Percentiles rank a stretch among this genome's conserved stretches.
phyloP scores from a whole-genome alignment of 1,140 invertebrate species.

The Bactericera cockerelli region DNA sequence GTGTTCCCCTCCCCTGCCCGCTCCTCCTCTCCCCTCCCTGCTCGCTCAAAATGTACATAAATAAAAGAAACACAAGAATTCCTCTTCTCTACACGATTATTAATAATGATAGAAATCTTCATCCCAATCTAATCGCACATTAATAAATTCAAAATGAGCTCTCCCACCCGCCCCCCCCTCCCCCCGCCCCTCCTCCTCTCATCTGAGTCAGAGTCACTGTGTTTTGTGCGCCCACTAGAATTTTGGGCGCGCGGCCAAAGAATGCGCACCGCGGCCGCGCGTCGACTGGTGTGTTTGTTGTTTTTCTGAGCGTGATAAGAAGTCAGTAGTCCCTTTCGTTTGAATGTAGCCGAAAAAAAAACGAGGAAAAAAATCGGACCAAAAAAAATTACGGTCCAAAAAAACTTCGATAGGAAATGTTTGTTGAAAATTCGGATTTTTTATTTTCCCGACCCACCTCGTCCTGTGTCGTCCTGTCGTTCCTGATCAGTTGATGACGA shows the following conservation, averaged over 20 bases:
- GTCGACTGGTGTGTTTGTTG: not conserved
- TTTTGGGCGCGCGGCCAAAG: not conserved
- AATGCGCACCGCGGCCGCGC: not conserved
- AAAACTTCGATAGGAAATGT: not conserved
- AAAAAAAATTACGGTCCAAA: not conserved
- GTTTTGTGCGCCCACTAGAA: not conserved
- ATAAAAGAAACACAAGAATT: too few species aligned
- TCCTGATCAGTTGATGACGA: not conserved
- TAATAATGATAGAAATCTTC: too few species aligned
- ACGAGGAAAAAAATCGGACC: not conserved
- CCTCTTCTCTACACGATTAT: too few species aligned
- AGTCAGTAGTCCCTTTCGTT: too few species aligned
- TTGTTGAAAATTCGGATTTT: not conserved
- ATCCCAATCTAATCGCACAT: too few species aligned
- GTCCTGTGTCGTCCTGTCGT: too few species aligned
- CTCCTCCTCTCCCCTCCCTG: too few species aligned
- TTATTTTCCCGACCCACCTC: not conserved
- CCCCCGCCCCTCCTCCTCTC: too few species aligned
- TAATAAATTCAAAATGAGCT: too few species aligned
- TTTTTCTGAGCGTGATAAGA: not conserved
- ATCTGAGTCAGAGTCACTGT: conserved; percentile 2
- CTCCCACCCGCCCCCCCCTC: too few species aligned
- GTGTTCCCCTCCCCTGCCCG: too few species aligned
- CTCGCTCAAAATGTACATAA: too few species aligned
- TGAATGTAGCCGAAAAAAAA: not conserved